Evolutionary conservation across 2,113 vertebrate genomes (phyloP), one percentile per base, ranked within the genome.

Genomic region (Pungitius pungitius): DNA sequence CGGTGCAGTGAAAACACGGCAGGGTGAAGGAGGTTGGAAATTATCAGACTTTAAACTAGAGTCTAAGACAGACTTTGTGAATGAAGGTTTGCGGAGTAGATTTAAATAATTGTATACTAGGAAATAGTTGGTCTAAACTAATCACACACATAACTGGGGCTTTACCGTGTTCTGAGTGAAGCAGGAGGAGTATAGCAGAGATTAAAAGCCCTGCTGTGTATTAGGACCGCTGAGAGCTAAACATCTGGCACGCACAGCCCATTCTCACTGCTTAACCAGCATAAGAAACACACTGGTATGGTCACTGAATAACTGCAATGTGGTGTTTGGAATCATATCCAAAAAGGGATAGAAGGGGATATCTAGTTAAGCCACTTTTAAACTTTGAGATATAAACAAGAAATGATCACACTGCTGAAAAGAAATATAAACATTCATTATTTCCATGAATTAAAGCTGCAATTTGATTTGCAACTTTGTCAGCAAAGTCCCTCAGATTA

Each of bases 161-260:
- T 78, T 76, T 72, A 63, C 52, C 47, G 40, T 51, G 69, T 70
- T 74, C 75, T 72, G 67, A 59, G 54, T 62, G 60, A 33, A 58
- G 56, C 52, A 67, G 54, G 63, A 73, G 69, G 67, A 42, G 61
- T 60, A 63, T 52, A 84, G 69, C 33, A 1, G 47, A 74, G 87
- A 88, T 89, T 90, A 89, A 87, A 77, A 77, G 60, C 67, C 13
- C 35, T 69, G 56, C 40, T 69, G 59, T 77, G 76, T 73, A 84
- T 89, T 86, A 75, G 55, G 15, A 69, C 20, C 4, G 37, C 61
- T 35, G 69, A 83, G 75, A 86, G 80, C 4, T 35, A 75, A 82
- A 91, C 85, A 92, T 89, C 87, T 92, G 87, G 81, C 81, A 77
- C 49, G 35, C 73, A 58, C 73, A 43, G 33, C 15, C 73, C 54